Base-by-base conservation (phyloP, 2,113 vertebrate species). In the Neotragus pygmaeus region DNA sequence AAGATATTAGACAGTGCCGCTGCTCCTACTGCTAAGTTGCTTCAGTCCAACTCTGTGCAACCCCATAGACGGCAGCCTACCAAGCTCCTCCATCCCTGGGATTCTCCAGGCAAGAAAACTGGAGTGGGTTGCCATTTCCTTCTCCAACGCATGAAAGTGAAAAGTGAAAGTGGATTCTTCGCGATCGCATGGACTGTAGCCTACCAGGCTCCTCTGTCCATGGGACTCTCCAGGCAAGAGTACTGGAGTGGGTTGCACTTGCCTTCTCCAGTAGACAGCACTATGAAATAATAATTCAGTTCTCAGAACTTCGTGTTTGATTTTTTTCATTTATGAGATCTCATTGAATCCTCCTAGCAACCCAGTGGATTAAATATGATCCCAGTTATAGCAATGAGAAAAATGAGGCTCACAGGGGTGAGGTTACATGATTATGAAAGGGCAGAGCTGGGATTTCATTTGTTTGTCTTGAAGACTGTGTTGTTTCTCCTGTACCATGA, bases 391-490 rank as follows among this genome's bases (percentile, higher is more conserved):
- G 16, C 36, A 66, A 36, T 7, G 36, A 84, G 39, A 78, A 84
- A 98, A 93, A 53, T 28, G 73, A 86, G 17, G 39, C 73, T 96
- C 39, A 73, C 53, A 55, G 30, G n/a, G 5, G 36, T 92, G 51
- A 91, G 64, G 23, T 39, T 77, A 82, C 21, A 33, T 8, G 33
- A 36, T 30, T 86, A 85, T 16, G n/a, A 64, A 64, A 96, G 93
- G 49, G 43, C 6, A 80, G 73, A 90, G 27, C 28, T 87, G 62
- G 5, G 57, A 87, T 84, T 58, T n/a, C 28, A 58, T 66, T 85
- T 55, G 57, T 88, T 86, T 91, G 86, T 8, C 45, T 39, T 95
- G 53, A 89, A 87, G 58, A 39, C 7, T 25, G 7, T 45, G 21
- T 43, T 85, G n/a, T 58, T 88, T 94, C 43, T 17, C 45, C 70